A percentile compares a stretch with the other conserved stretches of the same genome.
These are phyloP conservation scores for Hydrotaea diabolus DNA, from an alignment of 2,888 invertebrate species.

Conservation along the genomic window DNA sequence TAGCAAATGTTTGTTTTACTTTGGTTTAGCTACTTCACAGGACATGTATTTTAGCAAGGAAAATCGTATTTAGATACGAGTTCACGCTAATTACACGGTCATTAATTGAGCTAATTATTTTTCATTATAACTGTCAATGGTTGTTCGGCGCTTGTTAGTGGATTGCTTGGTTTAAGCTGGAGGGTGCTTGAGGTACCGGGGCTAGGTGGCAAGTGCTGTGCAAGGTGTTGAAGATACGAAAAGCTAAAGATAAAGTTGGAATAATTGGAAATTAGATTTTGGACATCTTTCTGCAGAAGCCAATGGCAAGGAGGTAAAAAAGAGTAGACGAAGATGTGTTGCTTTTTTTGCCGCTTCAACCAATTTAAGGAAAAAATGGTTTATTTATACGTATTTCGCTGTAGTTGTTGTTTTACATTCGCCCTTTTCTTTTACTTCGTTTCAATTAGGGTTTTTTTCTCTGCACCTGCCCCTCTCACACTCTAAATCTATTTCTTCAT, in stretches of 20 bases:
- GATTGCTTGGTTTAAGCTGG: background rate
- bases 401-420: background rate
- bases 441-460: slow-evolving; percentile 21
- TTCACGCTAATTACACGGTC: slow-evolving; percentile 71
- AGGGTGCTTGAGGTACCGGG: background rate
- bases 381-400: slow-evolving; percentile 15
- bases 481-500: background rate
- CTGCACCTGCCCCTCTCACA: background rate
- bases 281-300: slow-evolving; percentile 1
- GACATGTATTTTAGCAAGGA: slow-evolving; percentile 20
- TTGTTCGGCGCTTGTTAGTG: background rate
- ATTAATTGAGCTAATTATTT: slow-evolving; percentile 73
- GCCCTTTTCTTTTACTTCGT: background rate
- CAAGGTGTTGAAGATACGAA: background rate
- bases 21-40: slow-evolving; percentile 21
- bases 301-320: background rate
- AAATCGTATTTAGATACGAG: slow-evolving; percentile 70
- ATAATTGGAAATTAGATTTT: slow-evolving; percentile 48
- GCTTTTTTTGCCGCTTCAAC: background rate
- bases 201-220: background rate
- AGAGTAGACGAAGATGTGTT: background rate
- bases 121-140: slow-evolving; percentile 59
- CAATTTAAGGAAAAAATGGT: slow-evolving; percentile 5
- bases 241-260: background rate
- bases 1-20: slow-evolving; percentile 28